phyloP scores from a whole-genome alignment of 2,888 invertebrate genomes.

The Lasioglossum marginatum region DNA sequence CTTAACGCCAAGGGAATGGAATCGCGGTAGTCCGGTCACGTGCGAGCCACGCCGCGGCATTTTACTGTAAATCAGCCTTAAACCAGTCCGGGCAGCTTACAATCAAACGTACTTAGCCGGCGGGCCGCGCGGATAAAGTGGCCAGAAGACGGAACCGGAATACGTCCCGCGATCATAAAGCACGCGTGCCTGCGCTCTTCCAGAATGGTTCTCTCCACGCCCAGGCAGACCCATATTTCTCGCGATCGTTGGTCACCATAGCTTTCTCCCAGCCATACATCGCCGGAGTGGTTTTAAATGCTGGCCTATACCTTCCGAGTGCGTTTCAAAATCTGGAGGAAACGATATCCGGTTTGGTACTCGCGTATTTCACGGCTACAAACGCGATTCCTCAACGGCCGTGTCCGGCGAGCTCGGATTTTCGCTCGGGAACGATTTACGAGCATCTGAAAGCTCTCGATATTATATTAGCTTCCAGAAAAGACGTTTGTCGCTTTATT shows the following conservation, averaged over 20 bases:
- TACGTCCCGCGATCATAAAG: constrained; percentile 73
- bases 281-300: constrained; percentile 57
- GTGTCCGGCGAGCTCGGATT: constrained; percentile 9
- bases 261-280: constrained; percentile 40
- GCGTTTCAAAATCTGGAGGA: not conserved
- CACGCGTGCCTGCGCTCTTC: constrained; percentile 22
- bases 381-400: constrained; percentile 22
- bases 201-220: not conserved
- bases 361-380: constrained; percentile 14
- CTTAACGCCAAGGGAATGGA: constrained; percentile 61
- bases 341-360: not conserved
- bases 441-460: not conserved
- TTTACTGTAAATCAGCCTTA: constrained; percentile 82
- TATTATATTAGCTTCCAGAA: not conserved
- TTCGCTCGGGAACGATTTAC: not conserved
- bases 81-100: constrained; percentile 80
- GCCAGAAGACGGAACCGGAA: constrained; percentile 75
- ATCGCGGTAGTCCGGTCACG: constrained; percentile 79
- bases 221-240: not conserved
- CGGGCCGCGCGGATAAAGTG: constrained; percentile 67
- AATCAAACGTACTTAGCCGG: constrained; percentile 83
- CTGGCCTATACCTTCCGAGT: constrained; percentile 44
- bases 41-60: constrained; percentile 71
- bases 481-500: not conserved
- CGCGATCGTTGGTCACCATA: not conserved